Conservation (phyloP, 2,113 vertebrate genomes). For the Brienomyrus longianalis region DNA sequence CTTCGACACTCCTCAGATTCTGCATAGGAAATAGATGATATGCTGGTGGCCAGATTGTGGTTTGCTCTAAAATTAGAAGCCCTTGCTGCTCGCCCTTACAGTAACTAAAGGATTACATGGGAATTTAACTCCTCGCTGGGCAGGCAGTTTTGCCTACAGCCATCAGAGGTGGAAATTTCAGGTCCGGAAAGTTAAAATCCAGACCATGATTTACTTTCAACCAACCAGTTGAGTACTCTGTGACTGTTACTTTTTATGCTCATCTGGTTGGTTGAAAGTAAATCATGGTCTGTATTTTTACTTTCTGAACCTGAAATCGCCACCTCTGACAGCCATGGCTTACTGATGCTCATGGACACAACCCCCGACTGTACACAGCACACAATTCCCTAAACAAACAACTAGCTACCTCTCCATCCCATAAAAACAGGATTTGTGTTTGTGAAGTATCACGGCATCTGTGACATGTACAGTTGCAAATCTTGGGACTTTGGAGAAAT, state of each 20-base stretch:
- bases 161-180: no score
- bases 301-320: no score
- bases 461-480: constrained; percentile 26
- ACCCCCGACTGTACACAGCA: neutral
- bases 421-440: neutral
- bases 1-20: neutral
- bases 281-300: no score
- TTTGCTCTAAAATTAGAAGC: constrained; percentile 29
- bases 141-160: neutral
- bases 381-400: neutral
- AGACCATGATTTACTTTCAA: no score
- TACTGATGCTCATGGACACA: neutral
- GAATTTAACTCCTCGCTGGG: neutral
- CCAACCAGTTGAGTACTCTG: no score
- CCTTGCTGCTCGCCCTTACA: constrained; percentile 14
- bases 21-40: neutral
- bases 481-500: constrained; percentile 31
- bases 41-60: constrained; percentile 10
- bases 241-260: no score
- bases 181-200: no score
- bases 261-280: no score
- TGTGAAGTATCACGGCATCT: constrained; percentile 3
- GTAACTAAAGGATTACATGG: constrained; percentile 25
- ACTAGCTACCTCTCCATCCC: neutral
- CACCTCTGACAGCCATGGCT: neutral